Base-by-base conservation (phyloP, 2,113 vertebrate genomes). In the Clarias macrocephalus region DNA sequence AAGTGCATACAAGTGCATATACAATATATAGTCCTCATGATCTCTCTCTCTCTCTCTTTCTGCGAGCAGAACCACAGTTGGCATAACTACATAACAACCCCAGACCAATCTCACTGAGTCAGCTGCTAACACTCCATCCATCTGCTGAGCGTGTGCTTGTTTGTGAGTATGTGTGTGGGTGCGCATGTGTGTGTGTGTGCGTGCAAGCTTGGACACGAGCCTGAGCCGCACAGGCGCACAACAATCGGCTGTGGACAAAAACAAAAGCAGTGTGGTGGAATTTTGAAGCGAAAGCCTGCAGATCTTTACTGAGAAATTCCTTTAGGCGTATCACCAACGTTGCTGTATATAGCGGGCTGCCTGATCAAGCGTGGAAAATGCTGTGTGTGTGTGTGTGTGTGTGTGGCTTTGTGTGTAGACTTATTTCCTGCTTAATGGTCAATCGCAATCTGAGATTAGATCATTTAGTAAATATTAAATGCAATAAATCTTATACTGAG, bases 91-190 rank as follows among this genome's bases (percentile, higher is more conserved):
- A 80, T 86, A 86, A 88, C 83, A 90, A 84, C 85, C 75, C 59
- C 42, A 88, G 86, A 86, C 77, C 76, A 42, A 57, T 86, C 87
- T 88, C 81, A 76, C 87, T 84, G 89, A 90, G 84, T 86, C 89
- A 90, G 86, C 59, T 82, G 25, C 89, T 82, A 83, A 90, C 85
- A 86, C 84, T 48, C 87, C 87, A 90, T 90, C 89, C 87, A 90
- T 90, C 89, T 90, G 87, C 85, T 84, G 82, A 81, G 68, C 54
- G 80, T n/a, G 57, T 80, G 6, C 75, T 10, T 48, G 82, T 72
- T 37, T 60, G 62, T 80, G 52, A n/a, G 37, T 30, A 37, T 80
- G 37, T 19, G 52, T 79, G 3, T 83, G 37, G 33, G 65, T 63
- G 48, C 48, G 65, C 75, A 79, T 86, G 60, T 48, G 52, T 77